Conservation (phyloP, 2,888 invertebrate species). For the Belgica antarctica region DNA sequence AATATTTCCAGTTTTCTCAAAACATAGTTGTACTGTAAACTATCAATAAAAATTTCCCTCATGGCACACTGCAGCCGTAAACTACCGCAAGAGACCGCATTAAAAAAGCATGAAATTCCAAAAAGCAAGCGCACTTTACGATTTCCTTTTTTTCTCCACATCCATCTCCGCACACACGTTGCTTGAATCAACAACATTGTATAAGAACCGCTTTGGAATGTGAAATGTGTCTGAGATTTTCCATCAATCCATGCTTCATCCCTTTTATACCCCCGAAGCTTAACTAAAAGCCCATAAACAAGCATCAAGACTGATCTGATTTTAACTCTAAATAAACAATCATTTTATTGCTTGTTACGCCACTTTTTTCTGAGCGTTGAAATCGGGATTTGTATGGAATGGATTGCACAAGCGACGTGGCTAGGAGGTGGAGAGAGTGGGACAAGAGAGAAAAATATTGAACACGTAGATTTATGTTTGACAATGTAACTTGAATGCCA, state of each 20-base stretch:
- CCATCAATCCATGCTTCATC: background rate
- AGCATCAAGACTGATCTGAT: constrained; percentile 43
- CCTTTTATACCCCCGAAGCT: background rate
- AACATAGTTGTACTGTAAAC: no score
- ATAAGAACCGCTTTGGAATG: background rate
- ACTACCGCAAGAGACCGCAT: background rate
- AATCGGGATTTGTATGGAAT: background rate
- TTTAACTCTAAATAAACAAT: constrained; percentile 44
- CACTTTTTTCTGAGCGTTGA: constrained; percentile 12
- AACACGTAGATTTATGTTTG: constrained; percentile 44
- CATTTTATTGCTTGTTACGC: constrained; percentile 39
- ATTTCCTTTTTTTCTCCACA: background rate
- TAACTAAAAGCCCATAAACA: constrained; percentile 40
- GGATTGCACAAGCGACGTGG: background rate
- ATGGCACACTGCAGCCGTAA: no score
- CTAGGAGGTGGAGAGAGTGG: background rate
- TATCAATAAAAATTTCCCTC: no score
- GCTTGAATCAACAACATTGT: constrained; percentile 13
- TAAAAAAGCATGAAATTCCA: background rate
- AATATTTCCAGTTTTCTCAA: no score
- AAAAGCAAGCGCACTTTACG: background rate
- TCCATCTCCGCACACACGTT: background rate
- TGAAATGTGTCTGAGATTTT: constrained; percentile 10
- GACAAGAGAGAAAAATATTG: constrained; percentile 23
- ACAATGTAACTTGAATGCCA: constrained; percentile 39